phyloP scores from a whole-genome alignment of 2,797 vertebrate genomes.

The Ptychobarbus kaznakovi region DNA sequence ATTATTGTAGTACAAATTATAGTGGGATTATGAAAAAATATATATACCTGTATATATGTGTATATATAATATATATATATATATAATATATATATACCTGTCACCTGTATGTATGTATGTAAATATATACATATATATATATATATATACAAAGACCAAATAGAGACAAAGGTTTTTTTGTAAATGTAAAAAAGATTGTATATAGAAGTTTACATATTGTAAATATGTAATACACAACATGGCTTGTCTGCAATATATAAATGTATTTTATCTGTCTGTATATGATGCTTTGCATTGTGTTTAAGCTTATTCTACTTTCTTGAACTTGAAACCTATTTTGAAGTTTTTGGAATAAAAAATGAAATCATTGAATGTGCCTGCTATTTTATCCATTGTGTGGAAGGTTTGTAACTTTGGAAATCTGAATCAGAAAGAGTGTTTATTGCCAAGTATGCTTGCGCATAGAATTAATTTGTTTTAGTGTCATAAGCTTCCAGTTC shows the following conservation, averaged over 20 bases:
- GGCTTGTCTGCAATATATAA: slow-evolving; percentile 98
- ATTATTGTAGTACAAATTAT: slow-evolving; percentile 96
- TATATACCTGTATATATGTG: too few relatives aligned
- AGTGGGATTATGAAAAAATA: slow-evolving; percentile 81
- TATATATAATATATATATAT: slow-evolving; percentile 60
- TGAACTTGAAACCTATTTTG: slow-evolving; percentile 99
- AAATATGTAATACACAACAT: slow-evolving; percentile 96
- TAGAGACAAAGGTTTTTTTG: slow-evolving; percentile 87
- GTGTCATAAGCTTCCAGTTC: too few relatives aligned
- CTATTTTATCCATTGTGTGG: slow-evolving; percentile 1
- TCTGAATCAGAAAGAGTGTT: too few relatives aligned
- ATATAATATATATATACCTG: slow-evolving; percentile 80
- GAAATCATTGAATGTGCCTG: slow-evolving; percentile 77
- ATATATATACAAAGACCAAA: slow-evolving; percentile 82
- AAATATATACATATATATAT: slow-evolving; percentile 64
- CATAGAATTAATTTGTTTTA: too few relatives aligned
- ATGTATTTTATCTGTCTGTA: slow-evolving; percentile 99
- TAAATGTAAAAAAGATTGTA: slow-evolving; percentile 99
- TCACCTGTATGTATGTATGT: too few relatives aligned
- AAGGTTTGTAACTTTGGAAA: background rate
- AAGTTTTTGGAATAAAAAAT: slow-evolving; percentile 96
- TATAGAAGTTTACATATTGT: slow-evolving; percentile 98
- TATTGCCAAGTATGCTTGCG: too few relatives aligned
- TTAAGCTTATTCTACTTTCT: slow-evolving; percentile 94
- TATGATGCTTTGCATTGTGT: slow-evolving; percentile 98